These are phyloP conservation scores for Drosophila vallismaia DNA, from an alignment of 2,888 invertebrate species.

Conservation along the genomic window DNA sequence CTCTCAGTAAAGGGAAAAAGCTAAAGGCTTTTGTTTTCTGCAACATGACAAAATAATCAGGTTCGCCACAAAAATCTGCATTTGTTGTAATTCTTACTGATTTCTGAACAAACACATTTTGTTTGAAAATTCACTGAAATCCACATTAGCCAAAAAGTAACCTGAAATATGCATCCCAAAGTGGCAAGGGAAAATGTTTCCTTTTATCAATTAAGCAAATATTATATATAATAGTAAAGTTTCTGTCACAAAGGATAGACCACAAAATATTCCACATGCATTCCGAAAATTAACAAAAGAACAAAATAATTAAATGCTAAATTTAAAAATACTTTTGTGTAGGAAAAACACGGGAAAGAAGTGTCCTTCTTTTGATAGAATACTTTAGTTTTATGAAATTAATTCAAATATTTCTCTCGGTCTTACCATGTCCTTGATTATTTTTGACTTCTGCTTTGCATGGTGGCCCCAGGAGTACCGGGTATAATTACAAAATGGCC, in stretches of 20 bases:
- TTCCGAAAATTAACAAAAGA: no score
- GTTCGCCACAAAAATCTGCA: neutral
- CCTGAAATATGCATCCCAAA: no score
- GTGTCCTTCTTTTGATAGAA: no score
- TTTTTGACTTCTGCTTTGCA: no score
- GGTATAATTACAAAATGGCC: no score
- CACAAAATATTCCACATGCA: no score
- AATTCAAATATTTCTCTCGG: no score
- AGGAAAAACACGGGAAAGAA: no score
- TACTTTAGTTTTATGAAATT: no score
- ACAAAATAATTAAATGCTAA: neutral
- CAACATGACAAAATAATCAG: neutral
- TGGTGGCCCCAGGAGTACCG: no score
- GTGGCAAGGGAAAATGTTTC: neutral
- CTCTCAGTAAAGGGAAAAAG: neutral
- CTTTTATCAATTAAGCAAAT: neutral
- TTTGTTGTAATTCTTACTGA: neutral
- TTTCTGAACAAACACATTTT: constrained; percentile 2
- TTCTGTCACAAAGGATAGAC: no score
- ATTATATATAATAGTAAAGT: neutral
- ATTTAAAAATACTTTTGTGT: neutral
- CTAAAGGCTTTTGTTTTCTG: neutral
- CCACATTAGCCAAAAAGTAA: neutral
- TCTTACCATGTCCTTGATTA: no score
- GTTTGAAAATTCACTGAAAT: neutral